phyloP scores from a whole-genome alignment of 1,140 invertebrate species.

The Amyelois transitella region DNA sequence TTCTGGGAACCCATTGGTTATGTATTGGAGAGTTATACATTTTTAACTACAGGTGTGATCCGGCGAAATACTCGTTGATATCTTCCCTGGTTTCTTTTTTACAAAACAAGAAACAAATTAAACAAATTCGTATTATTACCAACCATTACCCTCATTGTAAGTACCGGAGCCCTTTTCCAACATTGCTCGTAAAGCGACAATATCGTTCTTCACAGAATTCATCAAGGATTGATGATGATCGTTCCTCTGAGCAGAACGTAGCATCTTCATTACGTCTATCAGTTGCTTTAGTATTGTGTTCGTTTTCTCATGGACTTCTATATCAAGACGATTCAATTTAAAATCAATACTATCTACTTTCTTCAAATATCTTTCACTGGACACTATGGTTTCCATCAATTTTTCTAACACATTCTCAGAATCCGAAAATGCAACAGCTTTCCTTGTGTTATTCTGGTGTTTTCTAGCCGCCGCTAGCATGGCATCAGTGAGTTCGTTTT shows the following conservation, averaged over 20 bases:
- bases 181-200: slow-evolving; percentile 32
- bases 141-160: slow-evolving; percentile 8
- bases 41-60: too few species aligned
- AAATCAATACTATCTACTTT: slow-evolving; percentile 63
- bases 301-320: slow-evolving; percentile 63
- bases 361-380: slow-evolving; percentile 61
- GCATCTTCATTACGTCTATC: slow-evolving; percentile 33
- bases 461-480: slow-evolving; percentile 34
- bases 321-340: slow-evolving; percentile 56
- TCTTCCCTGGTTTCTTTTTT: too few species aligned
- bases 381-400: slow-evolving; percentile 53
- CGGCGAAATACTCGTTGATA: too few species aligned
- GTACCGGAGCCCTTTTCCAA: slow-evolving; percentile 27
- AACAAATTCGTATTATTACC: not conserved
- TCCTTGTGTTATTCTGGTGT: slow-evolving; percentile 40
- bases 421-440: slow-evolving; percentile 24
- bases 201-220: slow-evolving; percentile 31
- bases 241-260: slow-evolving; percentile 21
- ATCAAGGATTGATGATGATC: slow-evolving; percentile 37
- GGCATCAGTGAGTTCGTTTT: slow-evolving; percentile 50
- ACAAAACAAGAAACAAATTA: too few species aligned
- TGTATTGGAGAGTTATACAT: too few species aligned
- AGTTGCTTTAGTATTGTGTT: slow-evolving; percentile 52
- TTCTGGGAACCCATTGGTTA: too few species aligned
- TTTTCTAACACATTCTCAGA: slow-evolving; percentile 57